These are phyloP conservation scores for Nilaparvata lugens DNA, from an alignment of 1,140 invertebrate species.

Conservation along the genomic window DNA sequence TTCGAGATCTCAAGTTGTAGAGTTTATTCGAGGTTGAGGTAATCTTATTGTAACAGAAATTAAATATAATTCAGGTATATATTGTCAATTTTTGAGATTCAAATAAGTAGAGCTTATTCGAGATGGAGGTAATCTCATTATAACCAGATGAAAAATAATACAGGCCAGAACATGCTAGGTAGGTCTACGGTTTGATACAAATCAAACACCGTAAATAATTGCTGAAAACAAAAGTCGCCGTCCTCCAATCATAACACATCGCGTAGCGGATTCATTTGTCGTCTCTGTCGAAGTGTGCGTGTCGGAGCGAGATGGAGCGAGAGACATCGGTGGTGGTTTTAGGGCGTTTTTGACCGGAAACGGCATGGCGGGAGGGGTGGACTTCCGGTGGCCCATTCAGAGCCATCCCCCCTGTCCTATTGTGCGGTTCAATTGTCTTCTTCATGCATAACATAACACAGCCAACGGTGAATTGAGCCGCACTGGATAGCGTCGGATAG, in stretches of 20 bases:
- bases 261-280: background rate
- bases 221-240: background rate
- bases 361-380: background rate
- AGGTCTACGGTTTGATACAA: background rate
- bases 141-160: no score
- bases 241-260: constrained; percentile 1
- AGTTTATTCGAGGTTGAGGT: no score
- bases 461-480: background rate
- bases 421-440: background rate
- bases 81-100: no score
- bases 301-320: no score
- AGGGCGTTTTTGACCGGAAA: constrained; percentile 5
- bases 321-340: background rate
- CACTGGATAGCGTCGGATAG: no score
- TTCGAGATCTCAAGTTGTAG: no score
- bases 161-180: no score
- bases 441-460: constrained; percentile 2
- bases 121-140: no score
- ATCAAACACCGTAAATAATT: background rate
- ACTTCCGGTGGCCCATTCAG: constrained; percentile 5
- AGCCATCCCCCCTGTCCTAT: background rate
- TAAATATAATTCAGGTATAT: no score
- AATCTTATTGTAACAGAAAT: no score
- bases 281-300: no score
- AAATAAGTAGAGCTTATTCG: no score